These are phyloP conservation scores for Craterocephalus amniculus DNA, from an alignment of 2,797 vertebrate genomes.

Conservation along the genomic window DNA sequence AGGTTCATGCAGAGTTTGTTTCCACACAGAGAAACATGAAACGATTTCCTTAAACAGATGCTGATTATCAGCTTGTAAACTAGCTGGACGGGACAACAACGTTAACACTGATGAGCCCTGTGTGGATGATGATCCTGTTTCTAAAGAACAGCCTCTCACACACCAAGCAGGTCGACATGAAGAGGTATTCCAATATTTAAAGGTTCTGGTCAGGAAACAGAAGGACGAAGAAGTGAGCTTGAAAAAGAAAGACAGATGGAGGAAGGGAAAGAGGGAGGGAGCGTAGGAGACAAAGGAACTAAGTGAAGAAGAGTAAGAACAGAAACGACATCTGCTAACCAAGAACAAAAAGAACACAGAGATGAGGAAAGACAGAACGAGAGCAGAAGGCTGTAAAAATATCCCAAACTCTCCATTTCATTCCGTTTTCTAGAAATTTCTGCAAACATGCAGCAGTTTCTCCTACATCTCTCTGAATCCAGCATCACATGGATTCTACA, in stretches of 20 bases:
- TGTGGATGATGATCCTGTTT: constrained; percentile 21
- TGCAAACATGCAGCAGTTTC: constrained; percentile 2
- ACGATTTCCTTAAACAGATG: too few relatives aligned
- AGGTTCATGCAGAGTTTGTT: too few relatives aligned
- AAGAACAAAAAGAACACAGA: constrained; percentile 8
- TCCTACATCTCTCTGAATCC: neutral
- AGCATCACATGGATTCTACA: neutral
- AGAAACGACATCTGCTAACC: constrained; percentile 19
- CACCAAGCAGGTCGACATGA: constrained; percentile 51
- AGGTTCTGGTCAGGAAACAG: constrained; percentile 38
- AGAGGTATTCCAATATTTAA: constrained; percentile 38
- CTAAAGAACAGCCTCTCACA: constrained; percentile 36
- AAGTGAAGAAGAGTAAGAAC: constrained; percentile 22
- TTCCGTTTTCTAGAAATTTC: neutral
- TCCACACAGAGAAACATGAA: too few relatives aligned
- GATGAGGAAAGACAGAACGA: constrained; percentile 37
- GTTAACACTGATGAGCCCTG: constrained; percentile 11
- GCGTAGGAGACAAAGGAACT: constrained; percentile 18
- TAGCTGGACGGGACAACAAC: neutral
- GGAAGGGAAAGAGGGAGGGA: neutral
- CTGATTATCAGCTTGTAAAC: too few relatives aligned
- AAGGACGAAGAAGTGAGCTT: constrained; percentile 1
- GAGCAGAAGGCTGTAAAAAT: constrained; percentile 24
- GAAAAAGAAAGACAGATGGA: constrained; percentile 7
- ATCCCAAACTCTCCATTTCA: neutral